phyloP scores from a whole-genome alignment of 1,140 invertebrate species.

The Drosophila mauritiana region DNA sequence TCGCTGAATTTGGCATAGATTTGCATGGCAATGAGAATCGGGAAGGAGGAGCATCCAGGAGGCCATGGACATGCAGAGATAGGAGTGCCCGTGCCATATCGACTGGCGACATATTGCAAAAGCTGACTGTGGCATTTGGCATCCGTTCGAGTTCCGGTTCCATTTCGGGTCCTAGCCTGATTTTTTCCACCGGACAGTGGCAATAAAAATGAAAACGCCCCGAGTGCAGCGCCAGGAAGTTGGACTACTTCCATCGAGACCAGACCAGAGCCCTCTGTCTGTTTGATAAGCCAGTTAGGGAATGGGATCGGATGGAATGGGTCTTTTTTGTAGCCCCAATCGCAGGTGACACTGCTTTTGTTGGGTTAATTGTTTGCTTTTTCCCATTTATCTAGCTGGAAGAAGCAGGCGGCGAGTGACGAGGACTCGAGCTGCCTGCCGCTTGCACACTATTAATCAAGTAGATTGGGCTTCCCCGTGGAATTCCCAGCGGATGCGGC shows the following conservation, averaged over 20 bases:
- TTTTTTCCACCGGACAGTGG: constrained; percentile 49
- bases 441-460: constrained; percentile 78
- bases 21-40: constrained; percentile 68
- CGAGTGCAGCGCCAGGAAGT: constrained; percentile 52
- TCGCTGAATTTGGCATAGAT: constrained; percentile 77
- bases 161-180: constrained; percentile 32
- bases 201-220: constrained; percentile 69
- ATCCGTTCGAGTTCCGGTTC: constrained; percentile 53
- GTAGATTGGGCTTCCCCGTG: constrained; percentile 53
- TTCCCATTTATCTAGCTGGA: constrained; percentile 61
- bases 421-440: constrained; percentile 54
- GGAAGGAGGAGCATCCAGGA: not conserved
- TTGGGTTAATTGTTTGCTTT: constrained; percentile 76
- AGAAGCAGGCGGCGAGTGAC: constrained; percentile 42
- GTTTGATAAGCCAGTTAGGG: constrained; percentile 42
- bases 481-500: constrained; percentile 23
- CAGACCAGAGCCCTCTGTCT: constrained; percentile 15
- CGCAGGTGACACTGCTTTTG: constrained; percentile 65
- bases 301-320: not conserved
- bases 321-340: constrained; percentile 2
- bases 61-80: not conserved
- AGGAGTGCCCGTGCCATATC: constrained; percentile 40
- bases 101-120: constrained; percentile 76
- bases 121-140: constrained; percentile 53
- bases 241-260: constrained; percentile 62